Evolutionary conservation across 2,797 vertebrate species (phyloP).

Genomic region (Discoglossus pictus): DNA sequence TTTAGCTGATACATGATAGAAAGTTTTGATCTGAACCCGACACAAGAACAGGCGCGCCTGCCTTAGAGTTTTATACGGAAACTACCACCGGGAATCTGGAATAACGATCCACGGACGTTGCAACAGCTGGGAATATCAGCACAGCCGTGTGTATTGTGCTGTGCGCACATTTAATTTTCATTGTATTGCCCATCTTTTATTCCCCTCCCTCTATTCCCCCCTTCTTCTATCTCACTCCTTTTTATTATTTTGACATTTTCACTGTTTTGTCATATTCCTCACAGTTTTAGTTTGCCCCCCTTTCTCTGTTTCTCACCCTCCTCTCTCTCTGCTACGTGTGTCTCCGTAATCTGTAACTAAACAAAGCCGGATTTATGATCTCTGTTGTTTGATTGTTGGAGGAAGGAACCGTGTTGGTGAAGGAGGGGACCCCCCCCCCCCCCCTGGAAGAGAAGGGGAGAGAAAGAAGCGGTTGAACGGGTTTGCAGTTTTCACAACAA

Average conservation of each 20-base stretch:
- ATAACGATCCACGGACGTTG: too few species aligned
- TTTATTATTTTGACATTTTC: too few species aligned
- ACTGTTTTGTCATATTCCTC: too few species aligned
- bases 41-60: neutral
- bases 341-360: constrained; percentile 44
- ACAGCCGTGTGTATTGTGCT: too few species aligned
- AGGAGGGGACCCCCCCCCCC: constrained; percentile 26
- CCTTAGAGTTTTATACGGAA: too few species aligned
- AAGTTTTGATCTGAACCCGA: neutral
- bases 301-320: constrained; percentile 21
- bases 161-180: too few species aligned
- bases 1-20: neutral
- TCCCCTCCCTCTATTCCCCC: neutral
- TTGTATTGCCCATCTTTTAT: neutral
- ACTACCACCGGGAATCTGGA: too few species aligned
- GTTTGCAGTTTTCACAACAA: constrained; percentile 30
- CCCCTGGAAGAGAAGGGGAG: constrained; percentile 13
- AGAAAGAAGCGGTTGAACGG: constrained; percentile 39
- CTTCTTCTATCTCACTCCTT: too few species aligned
- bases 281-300: too few species aligned
- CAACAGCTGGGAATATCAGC: too few species aligned
- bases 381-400: constrained; percentile 41
- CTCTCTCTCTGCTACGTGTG: constrained; percentile 35
- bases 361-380: constrained; percentile 46
- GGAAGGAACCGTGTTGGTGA: constrained; percentile 37